A percentile compares a stretch with the other conserved stretches of the same genome.
phyloP scores from a whole-genome alignment of 1,140 invertebrate genomes.

The Homalodisca vitripennis region DNA sequence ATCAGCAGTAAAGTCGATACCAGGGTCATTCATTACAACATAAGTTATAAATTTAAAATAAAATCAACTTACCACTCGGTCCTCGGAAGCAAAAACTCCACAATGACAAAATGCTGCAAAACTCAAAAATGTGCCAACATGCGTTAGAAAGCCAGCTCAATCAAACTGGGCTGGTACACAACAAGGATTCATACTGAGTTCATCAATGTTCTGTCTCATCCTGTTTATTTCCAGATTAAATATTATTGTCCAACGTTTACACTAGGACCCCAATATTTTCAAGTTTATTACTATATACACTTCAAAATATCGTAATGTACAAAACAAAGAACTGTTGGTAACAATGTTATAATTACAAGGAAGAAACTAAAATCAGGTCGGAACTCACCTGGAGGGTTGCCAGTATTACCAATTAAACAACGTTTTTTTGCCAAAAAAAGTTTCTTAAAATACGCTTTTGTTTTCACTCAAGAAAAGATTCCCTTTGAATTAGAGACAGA shows the following conservation, averaged over 20 bases:
- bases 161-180: not conserved
- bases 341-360: not conserved
- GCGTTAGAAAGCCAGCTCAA: not conserved
- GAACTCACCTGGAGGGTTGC: not conserved
- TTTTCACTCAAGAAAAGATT: no score
- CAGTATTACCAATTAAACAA: not conserved
- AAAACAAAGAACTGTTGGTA: not conserved
- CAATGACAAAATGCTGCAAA: not conserved
- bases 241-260: slow-evolving; percentile 4
- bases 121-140: not conserved
- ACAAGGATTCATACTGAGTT: not conserved
- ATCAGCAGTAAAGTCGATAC: not conserved
- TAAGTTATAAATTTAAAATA: not conserved
- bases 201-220: not conserved
- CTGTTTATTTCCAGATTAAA: not conserved
- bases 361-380: not conserved
- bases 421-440: not conserved
- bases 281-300: not conserved
- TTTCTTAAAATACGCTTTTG: not conserved
- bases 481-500: no score
- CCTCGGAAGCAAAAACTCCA: not conserved
- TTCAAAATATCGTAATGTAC: not conserved
- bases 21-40: not conserved
- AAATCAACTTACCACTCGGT: not conserved
- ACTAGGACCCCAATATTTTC: not conserved